A percentile compares a stretch with the other conserved stretches of the same genome.
phyloP scores from a whole-genome alignment of 2,797 vertebrate species.

The Sternarchorhynchus goeldii region DNA sequence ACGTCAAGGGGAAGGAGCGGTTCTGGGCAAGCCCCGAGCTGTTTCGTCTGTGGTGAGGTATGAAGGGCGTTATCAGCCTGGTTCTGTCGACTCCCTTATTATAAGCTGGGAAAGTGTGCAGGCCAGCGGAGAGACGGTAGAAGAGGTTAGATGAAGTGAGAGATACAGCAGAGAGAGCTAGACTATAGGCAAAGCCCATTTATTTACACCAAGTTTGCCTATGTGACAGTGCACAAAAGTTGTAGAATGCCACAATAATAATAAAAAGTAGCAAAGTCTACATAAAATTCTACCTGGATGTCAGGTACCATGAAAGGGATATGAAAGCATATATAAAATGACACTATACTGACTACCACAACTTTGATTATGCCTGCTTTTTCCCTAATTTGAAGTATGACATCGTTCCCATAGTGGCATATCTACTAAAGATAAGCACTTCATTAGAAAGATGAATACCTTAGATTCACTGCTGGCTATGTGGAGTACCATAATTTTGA shows the following conservation, averaged over 20 bases:
- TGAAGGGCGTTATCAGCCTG: conserved; percentile 10
- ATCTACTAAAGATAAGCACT: background rate
- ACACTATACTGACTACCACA: too few relatives aligned
- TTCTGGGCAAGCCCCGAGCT: conserved; percentile 2
- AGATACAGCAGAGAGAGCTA: conserved; percentile 31
- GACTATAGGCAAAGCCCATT: conserved; percentile 8
- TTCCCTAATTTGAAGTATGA: background rate
- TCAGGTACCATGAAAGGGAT: background rate
- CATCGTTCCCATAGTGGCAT: background rate
- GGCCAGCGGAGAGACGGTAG: conserved; percentile 12
- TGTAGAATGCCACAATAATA: background rate
- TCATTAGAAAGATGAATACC: background rate
- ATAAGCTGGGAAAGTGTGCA: conserved; percentile 9
- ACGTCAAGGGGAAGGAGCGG: background rate
- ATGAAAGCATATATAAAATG: too few relatives aligned
- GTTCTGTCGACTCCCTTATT: conserved; percentile 26
- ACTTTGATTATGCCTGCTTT: background rate
- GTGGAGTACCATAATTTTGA: background rate
- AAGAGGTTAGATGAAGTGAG: conserved; percentile 30
- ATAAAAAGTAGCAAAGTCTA: background rate
- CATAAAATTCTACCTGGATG: background rate
- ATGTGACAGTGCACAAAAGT: conserved; percentile 10
- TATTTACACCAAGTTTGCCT: conserved; percentile 12
- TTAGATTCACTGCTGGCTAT: background rate
- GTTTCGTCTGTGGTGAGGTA: conserved; percentile 4